phyloP scores from a whole-genome alignment of 2,113 vertebrate species.

The Stomatorhinus ivindoensis region DNA sequence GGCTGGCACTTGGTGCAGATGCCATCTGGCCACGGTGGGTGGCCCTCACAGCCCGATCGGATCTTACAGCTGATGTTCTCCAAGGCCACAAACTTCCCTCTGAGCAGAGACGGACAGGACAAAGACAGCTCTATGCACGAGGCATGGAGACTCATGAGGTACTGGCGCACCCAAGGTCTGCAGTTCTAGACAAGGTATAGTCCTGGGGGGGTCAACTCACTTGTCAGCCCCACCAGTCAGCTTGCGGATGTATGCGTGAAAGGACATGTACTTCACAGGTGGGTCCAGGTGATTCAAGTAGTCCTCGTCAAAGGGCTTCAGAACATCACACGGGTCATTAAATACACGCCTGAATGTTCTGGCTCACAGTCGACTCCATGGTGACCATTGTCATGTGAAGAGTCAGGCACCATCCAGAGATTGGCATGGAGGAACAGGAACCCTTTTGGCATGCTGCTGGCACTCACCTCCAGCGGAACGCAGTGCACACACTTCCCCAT shows the following conservation, averaged over 20 bases:
- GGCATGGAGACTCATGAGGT: neutral
- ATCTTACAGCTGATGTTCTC: constrained; percentile 99
- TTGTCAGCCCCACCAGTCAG: constrained; percentile 95
- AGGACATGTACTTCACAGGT: constrained; percentile 98
- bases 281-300: constrained; percentile 97
- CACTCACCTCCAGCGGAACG: constrained; percentile 87
- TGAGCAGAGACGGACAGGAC: constrained; percentile 34
- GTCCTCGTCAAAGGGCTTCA: constrained; percentile 95
- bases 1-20: constrained; percentile 99
- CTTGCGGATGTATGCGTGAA: constrained; percentile 97
- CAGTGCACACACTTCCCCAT: constrained; percentile 96
- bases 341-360: neutral
- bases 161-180: neutral
- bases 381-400: neutral
- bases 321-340: neutral
- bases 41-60: constrained; percentile 92
- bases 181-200: neutral
- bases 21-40: constrained; percentile 93
- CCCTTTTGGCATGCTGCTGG: neutral
- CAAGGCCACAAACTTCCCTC: constrained; percentile 93
- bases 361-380: neutral
- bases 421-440: neutral
- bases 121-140: neutral
- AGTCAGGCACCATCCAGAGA: neutral
- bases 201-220: constrained; percentile 57